A percentile compares a stretch with the other conserved stretches of the same genome.
These are phyloP conservation scores for Boulengeromyrus knoepffleri DNA, from an alignment of 2,113 vertebrate genomes.

Conservation along the genomic window DNA sequence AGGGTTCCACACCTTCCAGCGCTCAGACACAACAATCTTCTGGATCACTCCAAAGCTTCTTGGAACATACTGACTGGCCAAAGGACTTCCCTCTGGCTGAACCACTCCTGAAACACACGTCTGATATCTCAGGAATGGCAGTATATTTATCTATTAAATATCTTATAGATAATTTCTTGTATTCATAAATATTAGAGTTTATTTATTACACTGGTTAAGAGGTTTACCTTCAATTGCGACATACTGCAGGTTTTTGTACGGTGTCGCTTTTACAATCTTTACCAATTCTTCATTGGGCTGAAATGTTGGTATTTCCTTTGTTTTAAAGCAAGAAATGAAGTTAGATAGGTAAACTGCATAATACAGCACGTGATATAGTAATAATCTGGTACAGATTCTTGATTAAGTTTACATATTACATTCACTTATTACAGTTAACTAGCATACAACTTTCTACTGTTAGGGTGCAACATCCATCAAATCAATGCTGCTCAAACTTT, in stretches of 20 bases:
- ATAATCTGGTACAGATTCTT: neutral
- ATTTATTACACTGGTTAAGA: neutral
- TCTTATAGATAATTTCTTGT: neutral
- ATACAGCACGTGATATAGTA: neutral
- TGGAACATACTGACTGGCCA: constrained; percentile 55
- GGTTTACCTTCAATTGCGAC: constrained; percentile 61
- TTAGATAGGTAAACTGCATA: neutral
- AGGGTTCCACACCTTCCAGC: constrained; percentile 53
- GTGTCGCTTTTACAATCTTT: constrained; percentile 42
- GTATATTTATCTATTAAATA: neutral
- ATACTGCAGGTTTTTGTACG: constrained; percentile 51
- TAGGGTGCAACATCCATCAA: neutral
- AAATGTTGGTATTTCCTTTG: constrained; percentile 56
- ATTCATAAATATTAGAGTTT: neutral
- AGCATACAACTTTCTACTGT: neutral
- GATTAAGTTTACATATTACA: neutral
- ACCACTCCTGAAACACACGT: constrained; percentile 43
- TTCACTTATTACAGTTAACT: neutral
- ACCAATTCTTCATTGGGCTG: constrained; percentile 51
- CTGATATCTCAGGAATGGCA: neutral
- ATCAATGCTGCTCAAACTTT: neutral
- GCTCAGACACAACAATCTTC: constrained; percentile 45
- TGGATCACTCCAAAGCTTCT: constrained; percentile 56
- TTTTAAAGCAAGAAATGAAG: neutral
- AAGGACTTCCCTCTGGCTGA: constrained; percentile 50